phyloP scores from a whole-genome alignment of 2,888 invertebrate genomes.

The Cordilura impudica region DNA sequence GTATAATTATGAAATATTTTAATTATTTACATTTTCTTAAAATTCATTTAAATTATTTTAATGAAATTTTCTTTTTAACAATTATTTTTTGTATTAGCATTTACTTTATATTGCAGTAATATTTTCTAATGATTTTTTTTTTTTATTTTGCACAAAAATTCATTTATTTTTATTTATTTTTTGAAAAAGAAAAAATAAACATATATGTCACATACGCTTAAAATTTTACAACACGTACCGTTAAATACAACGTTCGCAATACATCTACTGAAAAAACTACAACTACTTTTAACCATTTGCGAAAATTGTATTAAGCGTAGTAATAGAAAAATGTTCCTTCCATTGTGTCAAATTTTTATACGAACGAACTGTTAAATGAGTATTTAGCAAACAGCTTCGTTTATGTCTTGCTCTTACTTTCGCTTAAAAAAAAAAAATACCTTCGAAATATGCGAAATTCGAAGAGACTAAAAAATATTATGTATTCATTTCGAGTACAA shows the following conservation, averaged over 20 bases:
- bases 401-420: not conserved
- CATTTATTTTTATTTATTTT: not conserved
- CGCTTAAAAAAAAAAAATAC: constrained; percentile 4
- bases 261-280: constrained; percentile 73
- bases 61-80: not conserved
- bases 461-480: constrained; percentile 19
- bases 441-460: constrained; percentile 3
- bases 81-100: no score
- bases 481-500: constrained; percentile 35
- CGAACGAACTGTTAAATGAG: constrained; percentile 7
- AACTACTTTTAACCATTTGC: constrained; percentile 54
- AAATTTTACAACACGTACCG: constrained; percentile 71
- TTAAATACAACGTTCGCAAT: constrained; percentile 75
- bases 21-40: not conserved
- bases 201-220: constrained; percentile 37
- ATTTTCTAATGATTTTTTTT: not conserved
- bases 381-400: constrained; percentile 17
- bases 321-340: constrained; percentile 32
- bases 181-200: not conserved
- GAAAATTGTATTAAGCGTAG: constrained; percentile 41
- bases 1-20: no score
- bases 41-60: not conserved
- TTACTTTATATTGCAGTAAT: no score
- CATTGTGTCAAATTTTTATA: not conserved
- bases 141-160: not conserved